Conservation (phyloP, 1,140 invertebrate species). For the Sesamia nonagrioides region DNA sequence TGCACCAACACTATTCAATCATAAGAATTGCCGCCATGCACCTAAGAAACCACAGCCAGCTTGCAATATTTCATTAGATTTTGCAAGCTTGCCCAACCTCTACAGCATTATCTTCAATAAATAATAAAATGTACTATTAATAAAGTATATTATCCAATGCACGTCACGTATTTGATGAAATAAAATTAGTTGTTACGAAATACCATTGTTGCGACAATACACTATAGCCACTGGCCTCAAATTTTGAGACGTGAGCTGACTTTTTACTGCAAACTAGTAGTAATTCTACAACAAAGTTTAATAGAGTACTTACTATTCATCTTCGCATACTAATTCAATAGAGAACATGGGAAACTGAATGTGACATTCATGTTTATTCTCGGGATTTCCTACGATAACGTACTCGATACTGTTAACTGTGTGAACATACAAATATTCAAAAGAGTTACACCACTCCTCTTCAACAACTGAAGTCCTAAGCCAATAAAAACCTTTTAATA, state of each 20-base stretch:
- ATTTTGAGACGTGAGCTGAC: constrained; percentile 53
- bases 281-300: constrained; percentile 1
- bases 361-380: constrained; percentile 30
- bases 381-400: constrained; percentile 4
- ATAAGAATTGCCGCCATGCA: constrained; percentile 6
- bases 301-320: constrained; percentile 5
- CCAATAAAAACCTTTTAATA: not conserved
- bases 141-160: constrained; percentile 34
- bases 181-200: constrained; percentile 61
- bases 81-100: constrained; percentile 42
- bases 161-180: constrained; percentile 53
- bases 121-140: constrained; percentile 44
- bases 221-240: constrained; percentile 57
- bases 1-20: constrained; percentile 15
- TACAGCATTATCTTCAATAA: constrained; percentile 27
- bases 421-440: constrained; percentile 16
- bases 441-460: constrained; percentile 18
- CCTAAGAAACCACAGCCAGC: constrained; percentile 16
- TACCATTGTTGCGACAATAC: constrained; percentile 55
- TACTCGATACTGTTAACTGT: constrained; percentile 11
- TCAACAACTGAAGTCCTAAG: not conserved
- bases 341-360: constrained; percentile 29
- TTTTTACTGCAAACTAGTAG: constrained; percentile 41
- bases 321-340: constrained; percentile 29
- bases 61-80: constrained; percentile 35